Evolutionary conservation across 2,888 invertebrate genomes (phyloP).

Genomic region (Nomada hirtipes): DNA sequence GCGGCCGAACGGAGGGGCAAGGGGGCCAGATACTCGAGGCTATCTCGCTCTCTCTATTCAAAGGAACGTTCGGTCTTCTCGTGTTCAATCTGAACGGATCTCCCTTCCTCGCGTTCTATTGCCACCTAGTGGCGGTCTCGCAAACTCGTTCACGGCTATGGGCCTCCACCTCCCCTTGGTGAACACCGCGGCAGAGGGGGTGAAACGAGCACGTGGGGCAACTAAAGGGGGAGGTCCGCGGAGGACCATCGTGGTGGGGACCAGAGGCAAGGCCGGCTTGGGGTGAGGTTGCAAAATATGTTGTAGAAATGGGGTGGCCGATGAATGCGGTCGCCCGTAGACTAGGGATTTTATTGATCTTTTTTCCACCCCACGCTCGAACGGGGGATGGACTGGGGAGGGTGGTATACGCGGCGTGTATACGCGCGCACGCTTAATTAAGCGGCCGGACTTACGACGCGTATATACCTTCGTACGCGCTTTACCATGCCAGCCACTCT

Average conservation of each 20-base stretch:
- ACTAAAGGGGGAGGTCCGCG: constrained; percentile 58
- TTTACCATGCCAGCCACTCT: constrained; percentile 7
- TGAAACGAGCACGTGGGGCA: constrained; percentile 72
- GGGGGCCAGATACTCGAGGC: constrained; percentile 14
- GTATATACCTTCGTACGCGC: constrained; percentile 37
- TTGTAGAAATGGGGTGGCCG: constrained; percentile 81
- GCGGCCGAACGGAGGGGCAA: constrained; percentile 53
- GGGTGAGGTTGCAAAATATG: constrained; percentile 80
- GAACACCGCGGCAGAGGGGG: constrained; percentile 37
- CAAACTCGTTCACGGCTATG: constrained; percentile 60
- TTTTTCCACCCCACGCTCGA: constrained; percentile 69
- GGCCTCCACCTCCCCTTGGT: constrained; percentile 48
- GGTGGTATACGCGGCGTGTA: constrained; percentile 23
- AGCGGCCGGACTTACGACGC: constrained; percentile 69
- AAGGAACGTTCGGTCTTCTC: constrained; percentile 18
- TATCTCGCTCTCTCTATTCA: constrained; percentile 44
- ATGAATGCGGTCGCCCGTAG: constrained; percentile 82
- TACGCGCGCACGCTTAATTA: constrained; percentile 70
- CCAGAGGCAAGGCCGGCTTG: constrained; percentile 47
- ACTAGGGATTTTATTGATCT: constrained; percentile 83
- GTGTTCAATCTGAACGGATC: constrained; percentile 39
- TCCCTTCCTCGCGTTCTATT: constrained; percentile 54
- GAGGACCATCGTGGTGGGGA: constrained; percentile 47
- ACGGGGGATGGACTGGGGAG: constrained; percentile 4
- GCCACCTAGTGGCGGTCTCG: constrained; percentile 76